Evolutionary conservation across 2,797 vertebrate genomes (phyloP).

Genomic region (Eupleurogrammus muticus): DNA sequence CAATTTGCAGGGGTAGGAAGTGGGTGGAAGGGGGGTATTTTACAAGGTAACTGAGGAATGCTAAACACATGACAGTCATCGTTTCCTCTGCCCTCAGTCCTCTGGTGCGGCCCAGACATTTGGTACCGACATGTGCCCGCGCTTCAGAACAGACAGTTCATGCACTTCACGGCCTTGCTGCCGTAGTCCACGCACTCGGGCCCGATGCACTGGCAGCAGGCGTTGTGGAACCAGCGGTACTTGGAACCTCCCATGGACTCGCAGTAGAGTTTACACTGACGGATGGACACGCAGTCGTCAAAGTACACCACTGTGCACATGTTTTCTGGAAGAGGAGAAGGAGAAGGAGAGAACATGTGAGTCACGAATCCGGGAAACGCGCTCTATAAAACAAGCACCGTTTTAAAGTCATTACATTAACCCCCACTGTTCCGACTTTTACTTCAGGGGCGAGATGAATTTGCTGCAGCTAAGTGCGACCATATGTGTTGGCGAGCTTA

Average conservation of each 20-base stretch:
- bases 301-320: constrained; percentile 99
- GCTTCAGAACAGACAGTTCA: constrained; percentile 96
- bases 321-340: constrained; percentile 83
- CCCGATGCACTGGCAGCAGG: constrained; percentile 98
- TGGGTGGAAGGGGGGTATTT: constrained; percentile 64
- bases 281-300: constrained; percentile 98
- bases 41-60: constrained; percentile 75
- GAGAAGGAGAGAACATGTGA: constrained; percentile 27
- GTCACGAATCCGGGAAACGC: constrained; percentile 48
- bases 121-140: constrained; percentile 61
- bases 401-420: constrained; percentile 51
- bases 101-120: constrained; percentile 63
- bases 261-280: constrained; percentile 97
- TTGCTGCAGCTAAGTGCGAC: constrained; percentile 46
- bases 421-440: constrained; percentile 47
- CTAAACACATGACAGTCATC: constrained; percentile 67
- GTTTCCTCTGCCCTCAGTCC: constrained; percentile 71
- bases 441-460: constrained; percentile 46
- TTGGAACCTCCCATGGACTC: constrained; percentile 99
- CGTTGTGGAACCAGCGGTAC: constrained; percentile 99
- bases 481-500: constrained; percentile 62
- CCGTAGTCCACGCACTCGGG: constrained; percentile 98
- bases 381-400: constrained; percentile 38
- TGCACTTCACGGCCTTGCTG: constrained; percentile 96
- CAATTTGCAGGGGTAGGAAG: constrained; percentile 59